Percentiles rank a stretch among this genome's conserved stretches.
Evolutionary conservation across 2,797 vertebrate species (phyloP).

Genomic region (Mus caroli): DNA sequence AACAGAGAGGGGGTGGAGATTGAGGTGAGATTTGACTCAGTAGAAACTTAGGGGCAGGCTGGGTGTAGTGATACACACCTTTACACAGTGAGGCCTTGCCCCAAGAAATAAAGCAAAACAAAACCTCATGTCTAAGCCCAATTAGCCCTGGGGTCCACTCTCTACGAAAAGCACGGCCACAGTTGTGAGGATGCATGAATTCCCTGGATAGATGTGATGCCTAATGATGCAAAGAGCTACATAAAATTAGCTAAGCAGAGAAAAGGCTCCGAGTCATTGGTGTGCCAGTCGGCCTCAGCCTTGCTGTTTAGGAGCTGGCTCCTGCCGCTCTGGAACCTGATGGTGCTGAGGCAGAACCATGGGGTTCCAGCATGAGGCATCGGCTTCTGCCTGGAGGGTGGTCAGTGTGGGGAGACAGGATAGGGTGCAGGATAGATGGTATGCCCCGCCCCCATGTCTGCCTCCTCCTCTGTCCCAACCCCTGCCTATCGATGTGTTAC

Average conservation of each 20-base stretch:
- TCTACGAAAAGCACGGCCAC: neutral
- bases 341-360: neutral
- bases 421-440: no score
- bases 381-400: neutral
- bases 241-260: constrained; percentile 8
- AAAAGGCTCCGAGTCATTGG: neutral
- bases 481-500: neutral
- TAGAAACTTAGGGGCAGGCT: neutral
- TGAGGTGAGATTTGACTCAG: neutral
- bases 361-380: neutral
- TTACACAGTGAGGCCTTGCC: neutral
- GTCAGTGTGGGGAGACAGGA: neutral
- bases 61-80: neutral
- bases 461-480: neutral
- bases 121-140: neutral
- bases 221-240: neutral
- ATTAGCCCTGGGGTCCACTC: neutral
- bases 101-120: neutral
- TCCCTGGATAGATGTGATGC: neutral
- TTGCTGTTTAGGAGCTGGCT: neutral
- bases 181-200: neutral
- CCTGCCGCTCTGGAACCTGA: neutral
- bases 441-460: neutral
- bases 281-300: neutral
- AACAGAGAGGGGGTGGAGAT: no score